Percentiles rank a stretch among this genome's conserved stretches.
These are phyloP conservation scores for Xyrichtys novacula DNA, from an alignment of 2,797 vertebrate genomes.

Conservation along the genomic window DNA sequence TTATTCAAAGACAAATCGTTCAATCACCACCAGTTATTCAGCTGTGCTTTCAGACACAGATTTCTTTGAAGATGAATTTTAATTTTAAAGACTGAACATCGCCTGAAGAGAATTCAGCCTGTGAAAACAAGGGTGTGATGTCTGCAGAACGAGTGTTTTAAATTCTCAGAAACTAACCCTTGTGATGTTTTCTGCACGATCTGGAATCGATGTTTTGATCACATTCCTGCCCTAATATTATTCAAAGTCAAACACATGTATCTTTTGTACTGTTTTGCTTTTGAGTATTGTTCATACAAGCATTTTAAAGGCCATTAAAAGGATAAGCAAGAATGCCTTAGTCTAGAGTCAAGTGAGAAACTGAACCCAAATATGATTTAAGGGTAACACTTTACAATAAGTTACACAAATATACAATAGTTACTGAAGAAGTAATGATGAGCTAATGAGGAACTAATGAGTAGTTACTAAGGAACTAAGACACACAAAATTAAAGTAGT, in stretches of 20 bases:
- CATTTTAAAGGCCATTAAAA: too few species aligned
- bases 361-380: too few species aligned
- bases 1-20: constrained; percentile 1
- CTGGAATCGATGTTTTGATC: background rate
- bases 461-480: too few species aligned
- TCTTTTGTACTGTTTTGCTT: background rate
- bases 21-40: constrained; percentile 2
- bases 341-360: too few species aligned
- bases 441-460: too few species aligned
- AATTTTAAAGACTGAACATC: background rate
- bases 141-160: background rate
- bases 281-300: too few species aligned
- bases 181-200: background rate
- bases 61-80: constrained; percentile 3
- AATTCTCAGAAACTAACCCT: background rate
- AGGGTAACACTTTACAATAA: too few species aligned
- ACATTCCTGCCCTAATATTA: background rate
- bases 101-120: background rate
- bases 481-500: too few species aligned
- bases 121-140: background rate
- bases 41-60: background rate
- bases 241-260: background rate
- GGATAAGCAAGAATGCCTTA: too few species aligned
- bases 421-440: too few species aligned
- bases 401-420: too few species aligned